Conservation (phyloP, 1,140 invertebrate genomes). For the Rhyzopertha dominica region DNA sequence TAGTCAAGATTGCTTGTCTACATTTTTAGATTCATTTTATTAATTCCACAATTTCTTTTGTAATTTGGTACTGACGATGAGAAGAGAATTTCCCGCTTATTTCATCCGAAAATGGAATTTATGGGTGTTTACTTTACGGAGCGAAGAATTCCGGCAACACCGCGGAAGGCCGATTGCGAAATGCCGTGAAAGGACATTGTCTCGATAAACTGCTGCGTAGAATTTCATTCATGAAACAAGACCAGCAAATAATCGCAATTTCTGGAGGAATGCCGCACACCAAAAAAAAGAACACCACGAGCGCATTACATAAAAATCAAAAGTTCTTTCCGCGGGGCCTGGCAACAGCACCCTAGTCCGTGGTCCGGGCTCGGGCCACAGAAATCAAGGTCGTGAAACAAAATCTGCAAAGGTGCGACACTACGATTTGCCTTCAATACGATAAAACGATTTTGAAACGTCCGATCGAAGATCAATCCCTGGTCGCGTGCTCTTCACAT, state of each 20-base stretch:
- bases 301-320: constrained; percentile 19
- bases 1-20: no score
- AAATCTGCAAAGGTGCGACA: neutral
- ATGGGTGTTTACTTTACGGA: no score
- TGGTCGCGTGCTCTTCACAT: neutral
- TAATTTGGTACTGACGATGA: no score
- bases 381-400: constrained; percentile 13
- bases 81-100: no score
- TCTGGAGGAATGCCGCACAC: no score
- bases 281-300: neutral
- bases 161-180: neutral
- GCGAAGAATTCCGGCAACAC: no score
- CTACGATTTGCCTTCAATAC: constrained; percentile 1
- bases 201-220: no score
- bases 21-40: no score
- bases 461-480: neutral
- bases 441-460: neutral
- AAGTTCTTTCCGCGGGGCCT: constrained; percentile 32
- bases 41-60: no score
- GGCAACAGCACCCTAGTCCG: constrained; percentile 28
- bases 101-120: no score
- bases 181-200: neutral
- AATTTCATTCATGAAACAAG: no score
- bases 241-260: no score
- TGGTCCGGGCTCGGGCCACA: neutral